phyloP scores from a whole-genome alignment of 2,113 vertebrate genomes.

The Lepisosteus oculatus region DNA sequence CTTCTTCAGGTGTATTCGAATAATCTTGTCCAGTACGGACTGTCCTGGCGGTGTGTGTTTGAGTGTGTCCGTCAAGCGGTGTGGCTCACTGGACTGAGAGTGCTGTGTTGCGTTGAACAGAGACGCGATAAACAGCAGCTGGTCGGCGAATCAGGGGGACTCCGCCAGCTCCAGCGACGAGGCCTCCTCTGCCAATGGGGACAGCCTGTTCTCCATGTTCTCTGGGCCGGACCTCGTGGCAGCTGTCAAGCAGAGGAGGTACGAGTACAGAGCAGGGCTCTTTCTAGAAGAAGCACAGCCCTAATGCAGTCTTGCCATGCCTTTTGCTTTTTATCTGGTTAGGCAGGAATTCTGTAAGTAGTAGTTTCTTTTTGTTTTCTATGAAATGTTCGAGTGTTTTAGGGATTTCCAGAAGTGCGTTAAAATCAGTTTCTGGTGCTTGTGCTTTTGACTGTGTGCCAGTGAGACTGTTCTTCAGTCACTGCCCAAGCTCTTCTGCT shows the following conservation, averaged over 20 bases:
- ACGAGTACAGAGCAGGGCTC: constrained; percentile 14
- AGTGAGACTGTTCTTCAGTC: too few species aligned
- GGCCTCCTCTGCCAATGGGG: constrained; percentile 93
- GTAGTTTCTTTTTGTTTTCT: too few species aligned
- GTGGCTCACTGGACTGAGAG: not conserved
- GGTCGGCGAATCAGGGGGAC: constrained; percentile 93
- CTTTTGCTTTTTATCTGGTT: too few species aligned
- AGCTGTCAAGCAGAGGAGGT: constrained; percentile 96
- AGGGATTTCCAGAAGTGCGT: too few species aligned
- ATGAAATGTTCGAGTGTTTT: not conserved
- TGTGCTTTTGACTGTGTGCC: too few species aligned
- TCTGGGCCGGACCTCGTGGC: constrained; percentile 96
- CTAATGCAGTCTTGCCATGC: too few species aligned
- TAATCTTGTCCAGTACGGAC: too few species aligned
- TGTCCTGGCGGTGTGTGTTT: too few species aligned
- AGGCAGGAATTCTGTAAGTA: not conserved
- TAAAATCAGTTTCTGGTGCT: too few species aligned
- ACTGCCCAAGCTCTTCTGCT: too few species aligned
- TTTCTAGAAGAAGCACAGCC: too few species aligned
- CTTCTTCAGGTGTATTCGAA: too few species aligned
- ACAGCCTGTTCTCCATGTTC: constrained; percentile 99
- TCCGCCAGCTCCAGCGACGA: constrained; percentile 96
- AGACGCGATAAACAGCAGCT: constrained; percentile 83
- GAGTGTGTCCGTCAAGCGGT: not conserved
- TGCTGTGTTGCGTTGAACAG: constrained; percentile 56